Evolutionary conservation across 2,888 invertebrate species (phyloP).

Genomic region (Drosophila robusta): DNA sequence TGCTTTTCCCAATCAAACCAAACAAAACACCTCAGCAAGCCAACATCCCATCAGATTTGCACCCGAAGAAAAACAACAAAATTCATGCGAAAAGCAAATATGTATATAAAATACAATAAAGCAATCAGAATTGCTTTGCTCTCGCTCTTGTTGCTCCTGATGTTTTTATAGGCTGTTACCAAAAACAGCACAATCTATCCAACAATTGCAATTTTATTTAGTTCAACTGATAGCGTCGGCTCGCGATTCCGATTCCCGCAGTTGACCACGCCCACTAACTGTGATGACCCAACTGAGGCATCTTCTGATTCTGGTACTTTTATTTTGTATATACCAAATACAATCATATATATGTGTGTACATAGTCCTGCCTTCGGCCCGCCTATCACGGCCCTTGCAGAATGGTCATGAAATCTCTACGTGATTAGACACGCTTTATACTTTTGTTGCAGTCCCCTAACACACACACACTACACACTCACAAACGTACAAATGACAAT

Average conservation of each 20-base stretch:
- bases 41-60: not conserved
- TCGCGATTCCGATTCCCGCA: not conserved
- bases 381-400: constrained; percentile 6
- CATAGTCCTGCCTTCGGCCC: not conserved
- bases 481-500: not conserved
- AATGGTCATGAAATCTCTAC: not conserved
- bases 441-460: not conserved
- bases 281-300: constrained; percentile 6
- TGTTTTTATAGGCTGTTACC: not conserved
- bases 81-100: no score
- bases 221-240: constrained; percentile 12
- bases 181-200: not conserved
- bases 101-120: no score
- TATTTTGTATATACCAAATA: not conserved
- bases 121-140: no score
- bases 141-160: not conserved
- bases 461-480: not conserved
- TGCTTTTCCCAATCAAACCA: constrained; percentile 17
- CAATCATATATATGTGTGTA: not conserved
- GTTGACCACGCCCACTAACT: constrained; percentile 1
- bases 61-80: constrained; percentile 5
- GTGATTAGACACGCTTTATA: constrained; percentile 8
- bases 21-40: not conserved
- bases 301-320: not conserved
- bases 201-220: constrained; percentile 2